Conservation (phyloP, 2,888 invertebrate species). For the Augiades crinisus region DNA sequence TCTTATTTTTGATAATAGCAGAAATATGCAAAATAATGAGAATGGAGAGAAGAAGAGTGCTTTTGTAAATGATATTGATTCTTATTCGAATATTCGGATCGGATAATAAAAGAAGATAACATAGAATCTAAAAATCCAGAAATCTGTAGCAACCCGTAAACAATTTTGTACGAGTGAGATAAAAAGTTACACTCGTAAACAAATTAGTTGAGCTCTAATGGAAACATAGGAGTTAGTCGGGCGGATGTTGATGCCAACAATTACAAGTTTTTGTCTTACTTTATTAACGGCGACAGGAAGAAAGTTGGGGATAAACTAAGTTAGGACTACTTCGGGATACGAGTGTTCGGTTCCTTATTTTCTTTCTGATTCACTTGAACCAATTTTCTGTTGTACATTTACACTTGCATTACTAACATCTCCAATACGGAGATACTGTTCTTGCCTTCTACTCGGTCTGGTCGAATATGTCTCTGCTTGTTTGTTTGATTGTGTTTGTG, state of each 20-base stretch:
- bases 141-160: background rate
- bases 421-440: too few relatives aligned
- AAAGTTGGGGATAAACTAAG: constrained; percentile 7
- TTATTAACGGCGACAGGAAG: constrained; percentile 45
- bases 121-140: background rate
- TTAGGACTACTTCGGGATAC: constrained; percentile 11
- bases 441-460: too few relatives aligned
- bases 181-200: background rate
- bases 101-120: too few relatives aligned
- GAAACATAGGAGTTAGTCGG: constrained; percentile 51
- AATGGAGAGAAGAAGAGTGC: too few relatives aligned
- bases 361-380: background rate
- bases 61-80: too few relatives aligned
- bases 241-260: constrained; percentile 41
- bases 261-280: constrained; percentile 59
- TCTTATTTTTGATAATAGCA: too few relatives aligned
- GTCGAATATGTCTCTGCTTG: too few relatives aligned
- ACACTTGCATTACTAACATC: too few relatives aligned
- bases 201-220: constrained; percentile 41
- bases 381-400: too few relatives aligned
- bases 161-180: background rate
- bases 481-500: too few relatives aligned
- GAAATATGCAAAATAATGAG: too few relatives aligned
- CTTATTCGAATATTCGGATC: too few relatives aligned
- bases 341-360: background rate